phyloP scores from a whole-genome alignment of 2,113 vertebrate species.

The Dryoscopus gambensis region DNA sequence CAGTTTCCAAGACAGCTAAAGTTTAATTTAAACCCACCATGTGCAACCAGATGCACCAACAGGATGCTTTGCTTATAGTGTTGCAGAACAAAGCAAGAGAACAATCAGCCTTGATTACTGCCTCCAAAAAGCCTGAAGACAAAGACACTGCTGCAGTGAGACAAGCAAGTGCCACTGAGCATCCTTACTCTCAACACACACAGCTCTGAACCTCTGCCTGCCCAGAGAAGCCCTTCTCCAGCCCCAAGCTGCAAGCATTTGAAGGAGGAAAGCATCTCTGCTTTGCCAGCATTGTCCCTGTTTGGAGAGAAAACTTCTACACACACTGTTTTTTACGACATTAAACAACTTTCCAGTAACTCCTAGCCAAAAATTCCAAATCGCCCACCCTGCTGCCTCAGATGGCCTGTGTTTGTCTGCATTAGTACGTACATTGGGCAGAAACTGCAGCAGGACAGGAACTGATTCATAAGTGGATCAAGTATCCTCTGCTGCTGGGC shows the following conservation, averaged over 20 bases:
- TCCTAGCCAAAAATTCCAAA: conserved; percentile 5
- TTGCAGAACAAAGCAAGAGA: not conserved
- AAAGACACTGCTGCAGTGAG: not conserved
- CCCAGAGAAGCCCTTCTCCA: not conserved
- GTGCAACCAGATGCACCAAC: not conserved
- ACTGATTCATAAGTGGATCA: conserved; percentile 19
- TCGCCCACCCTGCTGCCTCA: conserved; percentile 20
- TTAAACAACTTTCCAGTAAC: conserved; percentile 11
- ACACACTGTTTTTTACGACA: not conserved
- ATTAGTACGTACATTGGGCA: not conserved
- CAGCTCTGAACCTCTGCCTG: not conserved
- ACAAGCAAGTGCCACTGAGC: not conserved
- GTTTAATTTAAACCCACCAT: not conserved
- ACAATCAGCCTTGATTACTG: not conserved
- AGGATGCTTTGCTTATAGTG: not conserved
- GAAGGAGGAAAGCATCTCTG: not conserved
- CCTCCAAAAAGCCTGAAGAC: not conserved
- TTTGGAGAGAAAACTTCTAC: not conserved
- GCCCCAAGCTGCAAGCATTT: not conserved
- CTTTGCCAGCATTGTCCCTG: not conserved
- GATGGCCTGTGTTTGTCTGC: not conserved
- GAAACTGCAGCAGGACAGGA: conserved; percentile 16
- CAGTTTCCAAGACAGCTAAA: not conserved
- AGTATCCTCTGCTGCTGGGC: not conserved
- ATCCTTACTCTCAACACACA: not conserved